These are phyloP conservation scores for Pipistrellus kuhlii DNA, from an alignment of 2,797 vertebrate species.

Conservation along the genomic window DNA sequence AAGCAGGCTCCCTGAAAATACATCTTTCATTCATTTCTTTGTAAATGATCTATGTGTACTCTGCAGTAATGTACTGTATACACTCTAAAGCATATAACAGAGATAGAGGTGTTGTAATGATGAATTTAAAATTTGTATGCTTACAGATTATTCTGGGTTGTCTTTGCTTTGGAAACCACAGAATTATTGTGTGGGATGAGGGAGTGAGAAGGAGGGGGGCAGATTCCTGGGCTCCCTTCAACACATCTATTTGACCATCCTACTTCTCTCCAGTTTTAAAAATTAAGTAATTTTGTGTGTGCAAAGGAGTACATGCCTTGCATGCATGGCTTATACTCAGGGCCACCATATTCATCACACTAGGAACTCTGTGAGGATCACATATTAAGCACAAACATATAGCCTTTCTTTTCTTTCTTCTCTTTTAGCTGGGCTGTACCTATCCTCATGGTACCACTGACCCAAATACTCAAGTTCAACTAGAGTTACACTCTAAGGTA, in stretches of 20 bases:
- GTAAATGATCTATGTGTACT: neutral
- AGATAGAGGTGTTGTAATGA: constrained; percentile 40
- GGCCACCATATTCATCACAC: neutral
- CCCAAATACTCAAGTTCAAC: neutral
- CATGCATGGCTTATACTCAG: neutral
- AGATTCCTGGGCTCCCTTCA: neutral
- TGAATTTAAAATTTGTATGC: constrained; percentile 21
- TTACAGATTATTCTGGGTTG: neutral
- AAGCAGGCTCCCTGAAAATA: neutral
- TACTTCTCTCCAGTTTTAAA: neutral
- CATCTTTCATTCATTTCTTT: constrained; percentile 29
- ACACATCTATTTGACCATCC: neutral
- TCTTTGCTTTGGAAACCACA: constrained; percentile 28
- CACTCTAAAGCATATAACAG: neutral
- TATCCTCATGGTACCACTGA: neutral
- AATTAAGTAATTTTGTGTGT: neutral
- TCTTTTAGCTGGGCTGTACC: neutral
- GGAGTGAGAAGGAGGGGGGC: neutral
- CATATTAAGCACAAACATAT: neutral
- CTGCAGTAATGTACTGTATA: neutral
- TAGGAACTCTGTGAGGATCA: neutral
- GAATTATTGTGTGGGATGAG: neutral
- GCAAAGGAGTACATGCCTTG: neutral
- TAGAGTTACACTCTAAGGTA: neutral
- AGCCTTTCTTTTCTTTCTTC: neutral